Evolutionary conservation across 2,888 invertebrate genomes (phyloP).

Genomic region (Flabesymbios commensalis): DNA sequence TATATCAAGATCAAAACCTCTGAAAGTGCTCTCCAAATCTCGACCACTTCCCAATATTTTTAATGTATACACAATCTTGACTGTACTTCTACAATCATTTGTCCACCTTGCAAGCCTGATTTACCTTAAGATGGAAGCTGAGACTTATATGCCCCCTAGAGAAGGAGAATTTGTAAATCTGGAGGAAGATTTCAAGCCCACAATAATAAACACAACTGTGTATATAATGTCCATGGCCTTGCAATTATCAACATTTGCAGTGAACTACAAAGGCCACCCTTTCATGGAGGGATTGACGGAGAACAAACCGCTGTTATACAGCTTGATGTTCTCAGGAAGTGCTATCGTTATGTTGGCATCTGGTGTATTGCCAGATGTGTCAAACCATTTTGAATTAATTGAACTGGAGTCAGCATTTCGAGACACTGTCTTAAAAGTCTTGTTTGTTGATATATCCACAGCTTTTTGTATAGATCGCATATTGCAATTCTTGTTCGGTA

Average conservation of each 20-base stretch:
- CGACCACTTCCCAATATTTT: constrained; percentile 98
- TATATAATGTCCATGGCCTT: constrained; percentile 97
- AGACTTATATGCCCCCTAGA: constrained; percentile 68
- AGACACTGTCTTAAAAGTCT: no score
- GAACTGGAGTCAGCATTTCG: no score
- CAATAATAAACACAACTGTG: constrained; percentile 94
- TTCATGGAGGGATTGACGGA: constrained; percentile 96
- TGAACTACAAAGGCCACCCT: constrained; percentile 98
- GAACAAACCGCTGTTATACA: constrained; percentile 90
- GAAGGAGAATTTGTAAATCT: constrained; percentile 63
- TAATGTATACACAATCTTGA: constrained; percentile 94
- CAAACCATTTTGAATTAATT: constrained; percentile 91
- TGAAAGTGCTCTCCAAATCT: constrained; percentile 88
- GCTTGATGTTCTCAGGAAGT: constrained; percentile 80
- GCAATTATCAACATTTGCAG: constrained; percentile 97
- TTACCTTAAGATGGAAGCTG: constrained; percentile 73
- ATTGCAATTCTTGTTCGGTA: no score
- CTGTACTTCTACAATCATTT: constrained; percentile 90
- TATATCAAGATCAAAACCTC: constrained; percentile 96
- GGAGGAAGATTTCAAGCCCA: constrained; percentile 86
- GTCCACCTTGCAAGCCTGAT: constrained; percentile 92
- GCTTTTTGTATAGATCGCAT: no score
- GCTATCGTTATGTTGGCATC: constrained; percentile 83
- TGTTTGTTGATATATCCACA: no score
- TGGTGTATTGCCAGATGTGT: constrained; percentile 82